These are phyloP conservation scores for Bradynema listronoti DNA, from an alignment of 1,140 invertebrate genomes.

Conservation along the genomic window DNA sequence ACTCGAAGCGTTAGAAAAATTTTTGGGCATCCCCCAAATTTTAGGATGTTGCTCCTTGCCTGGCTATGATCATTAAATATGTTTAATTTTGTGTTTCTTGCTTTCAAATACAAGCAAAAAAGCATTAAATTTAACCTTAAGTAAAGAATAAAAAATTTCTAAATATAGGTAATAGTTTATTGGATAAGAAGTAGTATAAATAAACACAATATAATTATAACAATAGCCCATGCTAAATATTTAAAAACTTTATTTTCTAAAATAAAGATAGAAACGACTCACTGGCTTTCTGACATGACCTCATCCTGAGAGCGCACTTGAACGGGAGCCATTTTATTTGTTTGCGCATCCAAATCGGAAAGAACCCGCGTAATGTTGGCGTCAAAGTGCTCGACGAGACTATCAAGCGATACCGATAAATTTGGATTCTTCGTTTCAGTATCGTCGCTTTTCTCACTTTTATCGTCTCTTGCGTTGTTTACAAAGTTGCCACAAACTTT, in stretches of 20 bases:
- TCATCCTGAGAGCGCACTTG: slow-evolving; percentile 95
- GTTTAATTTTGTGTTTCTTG: too few species aligned
- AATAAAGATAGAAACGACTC: slow-evolving; percentile 64
- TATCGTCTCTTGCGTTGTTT: slow-evolving; percentile 17
- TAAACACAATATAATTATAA: too few species aligned
- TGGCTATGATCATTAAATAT: too few species aligned
- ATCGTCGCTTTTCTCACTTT: slow-evolving; percentile 22
- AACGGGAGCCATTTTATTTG: slow-evolving; percentile 91
- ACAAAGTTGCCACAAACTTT: slow-evolving; percentile 18
- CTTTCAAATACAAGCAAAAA: too few species aligned
- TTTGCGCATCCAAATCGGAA: slow-evolving; percentile 71
- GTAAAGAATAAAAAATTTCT: too few species aligned
- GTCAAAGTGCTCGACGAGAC: slow-evolving; percentile 96
- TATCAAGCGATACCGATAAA: slow-evolving; percentile 68
- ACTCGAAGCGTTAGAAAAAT: too few species aligned
- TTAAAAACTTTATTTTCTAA: background rate
- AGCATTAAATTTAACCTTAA: too few species aligned
- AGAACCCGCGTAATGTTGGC: slow-evolving; percentile 98
- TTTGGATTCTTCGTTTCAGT: slow-evolving; percentile 13
- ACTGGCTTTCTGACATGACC: slow-evolving; percentile 99
- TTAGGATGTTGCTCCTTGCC: too few species aligned
- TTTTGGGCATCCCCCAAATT: too few species aligned
- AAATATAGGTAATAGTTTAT: too few species aligned
- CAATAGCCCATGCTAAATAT: background rate
- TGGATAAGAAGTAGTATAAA: too few species aligned